phyloP scores from a whole-genome alignment of 1,140 invertebrate species.

The Chrysomallon squamiferum region DNA sequence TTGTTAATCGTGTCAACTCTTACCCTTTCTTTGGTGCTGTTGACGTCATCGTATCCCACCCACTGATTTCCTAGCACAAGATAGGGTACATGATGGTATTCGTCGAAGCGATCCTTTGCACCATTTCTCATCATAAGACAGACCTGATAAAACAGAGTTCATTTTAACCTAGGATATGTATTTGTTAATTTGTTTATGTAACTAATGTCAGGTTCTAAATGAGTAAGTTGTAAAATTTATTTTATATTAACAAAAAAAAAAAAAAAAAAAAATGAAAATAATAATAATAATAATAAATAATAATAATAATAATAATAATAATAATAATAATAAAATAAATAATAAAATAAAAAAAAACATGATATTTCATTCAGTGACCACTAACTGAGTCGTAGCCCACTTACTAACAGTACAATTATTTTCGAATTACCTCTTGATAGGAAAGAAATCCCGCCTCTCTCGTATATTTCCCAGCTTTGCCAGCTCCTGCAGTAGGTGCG shows the following conservation, averaged over 20 bases:
- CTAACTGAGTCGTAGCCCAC: constrained; percentile 54
- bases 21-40: constrained; percentile 78
- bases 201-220: not conserved
- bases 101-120: constrained; percentile 13
- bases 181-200: not conserved
- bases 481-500: no score
- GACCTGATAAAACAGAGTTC: not conserved
- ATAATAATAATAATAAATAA: no score
- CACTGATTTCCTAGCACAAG: constrained; percentile 81
- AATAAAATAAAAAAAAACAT: constrained; percentile 25
- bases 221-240: not conserved
- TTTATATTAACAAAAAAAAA: no score
- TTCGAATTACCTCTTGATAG: no score
- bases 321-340: constrained; percentile 8
- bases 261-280: no score
- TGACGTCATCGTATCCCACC: constrained; percentile 86
- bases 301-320: no score
- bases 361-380: constrained; percentile 68
- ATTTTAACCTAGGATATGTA: not conserved
- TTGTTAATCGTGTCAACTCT: no score
- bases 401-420: constrained; percentile 10
- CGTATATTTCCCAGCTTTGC: no score
- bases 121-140: constrained; percentile 30
- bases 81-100: constrained; percentile 76
- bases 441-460: no score